Conservation (phyloP, 2,888 invertebrate species). For the Blera fallax region DNA sequence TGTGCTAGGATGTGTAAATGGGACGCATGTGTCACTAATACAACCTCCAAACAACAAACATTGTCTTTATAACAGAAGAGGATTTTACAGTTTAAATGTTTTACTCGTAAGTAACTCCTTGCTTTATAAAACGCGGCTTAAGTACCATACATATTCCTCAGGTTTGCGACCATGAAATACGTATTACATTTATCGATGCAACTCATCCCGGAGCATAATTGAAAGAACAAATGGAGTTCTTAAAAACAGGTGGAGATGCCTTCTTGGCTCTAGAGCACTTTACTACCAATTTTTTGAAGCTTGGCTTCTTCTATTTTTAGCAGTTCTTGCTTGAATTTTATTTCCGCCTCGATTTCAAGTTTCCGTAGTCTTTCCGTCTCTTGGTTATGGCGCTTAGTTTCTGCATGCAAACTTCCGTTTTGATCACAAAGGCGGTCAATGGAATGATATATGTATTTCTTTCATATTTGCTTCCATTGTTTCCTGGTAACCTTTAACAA, state of each 20-base stretch:
- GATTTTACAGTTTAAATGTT: too few species aligned
- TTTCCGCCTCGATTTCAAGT: not conserved
- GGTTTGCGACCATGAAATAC: too few species aligned
- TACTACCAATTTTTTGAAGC: not conserved
- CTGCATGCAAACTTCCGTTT: not conserved
- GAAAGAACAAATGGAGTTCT: not conserved
- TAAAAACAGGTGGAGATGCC: not conserved
- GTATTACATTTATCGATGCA: not conserved
- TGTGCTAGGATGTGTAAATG: too few species aligned
- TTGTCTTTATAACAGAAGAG: too few species aligned
- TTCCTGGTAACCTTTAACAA: not conserved
- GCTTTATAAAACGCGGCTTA: too few species aligned
- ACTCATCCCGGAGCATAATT: not conserved
- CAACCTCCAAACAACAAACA: too few species aligned
- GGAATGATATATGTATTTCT: not conserved
- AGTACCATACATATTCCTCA: too few species aligned
- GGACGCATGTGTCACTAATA: too few species aligned
- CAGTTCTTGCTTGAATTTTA: not conserved
- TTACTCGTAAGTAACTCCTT: too few species aligned
- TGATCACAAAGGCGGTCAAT: conserved; percentile 1
- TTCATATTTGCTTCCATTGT: too few species aligned
- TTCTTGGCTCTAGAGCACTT: not conserved
- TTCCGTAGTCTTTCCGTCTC: not conserved
- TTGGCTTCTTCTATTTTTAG: not conserved
- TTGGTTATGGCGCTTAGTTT: conserved; percentile 1